Base-by-base conservation (phyloP, 2,113 vertebrate genomes). In the Tichodroma muraria region DNA sequence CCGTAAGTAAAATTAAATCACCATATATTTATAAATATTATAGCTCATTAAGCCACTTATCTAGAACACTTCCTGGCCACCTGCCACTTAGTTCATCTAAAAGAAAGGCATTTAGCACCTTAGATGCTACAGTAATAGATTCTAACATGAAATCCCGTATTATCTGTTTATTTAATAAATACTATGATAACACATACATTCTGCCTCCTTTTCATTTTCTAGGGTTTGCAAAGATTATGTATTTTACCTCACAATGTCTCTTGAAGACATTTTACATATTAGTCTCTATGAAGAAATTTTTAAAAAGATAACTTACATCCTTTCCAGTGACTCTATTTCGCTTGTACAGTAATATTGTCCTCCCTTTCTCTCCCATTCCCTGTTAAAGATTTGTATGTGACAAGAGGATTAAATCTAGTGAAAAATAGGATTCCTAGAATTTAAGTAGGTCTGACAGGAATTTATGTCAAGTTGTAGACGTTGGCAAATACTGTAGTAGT, bases 1-100 rank as follows among this genome's bases (percentile, higher is more conserved):
- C 99, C 98, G 99, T 99, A 97, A 98, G 99, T 98, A 92, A 89
- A 92, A 83, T 28, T 21, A 70, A 70, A 65, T 56, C 2, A 10
- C 52, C 69, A 5, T 15, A 20, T 33, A 9, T 38, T 80, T 61
- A 28, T 81, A 76, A 73, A 66, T 60, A 65, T 11, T 52, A 22
- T 8, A 89, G 30, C 33, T 83, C 44, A 45, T 71, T 69, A 89
- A 60, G 21, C 33, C 40, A 70, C 15, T 73, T 42, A 30, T 76
- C 31, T 47, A 50, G 37, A 85, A 79, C 30, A 9, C 59, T 69
- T 33, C 33, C 33, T 80, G 50, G 54, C 37, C 11, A 47, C 9
- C 20, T 83, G 42, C 15, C 61, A 65, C 9, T 49, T 65, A 33
- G 10, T 59, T 52, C 2, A 47, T 31, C n/a, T 68, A 70, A 54